Conservation (phyloP, 2,797 vertebrate species). For the Denticeps clupeoides region DNA sequence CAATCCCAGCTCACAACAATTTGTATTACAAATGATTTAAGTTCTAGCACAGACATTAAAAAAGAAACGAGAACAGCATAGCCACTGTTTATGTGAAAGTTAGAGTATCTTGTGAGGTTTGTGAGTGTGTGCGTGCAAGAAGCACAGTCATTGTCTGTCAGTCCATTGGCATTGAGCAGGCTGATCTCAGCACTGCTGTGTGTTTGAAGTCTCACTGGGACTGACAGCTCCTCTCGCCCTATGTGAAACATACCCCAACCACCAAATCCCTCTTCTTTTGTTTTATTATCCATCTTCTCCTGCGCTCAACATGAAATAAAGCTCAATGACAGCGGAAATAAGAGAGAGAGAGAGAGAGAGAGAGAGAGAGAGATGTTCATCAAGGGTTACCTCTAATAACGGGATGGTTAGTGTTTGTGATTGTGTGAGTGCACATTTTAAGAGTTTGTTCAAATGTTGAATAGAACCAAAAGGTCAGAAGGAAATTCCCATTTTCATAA, state of each 20-base stretch:
- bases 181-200: constrained; percentile 60
- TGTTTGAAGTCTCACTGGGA: constrained; percentile 69
- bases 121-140: constrained; percentile 44
- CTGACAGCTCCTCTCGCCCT: constrained; percentile 59
- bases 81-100: too few relatives aligned
- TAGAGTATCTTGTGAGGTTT: constrained; percentile 13
- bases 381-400: too few relatives aligned
- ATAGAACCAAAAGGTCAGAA: too few relatives aligned
- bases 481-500: too few relatives aligned
- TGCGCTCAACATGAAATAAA: constrained; percentile 39
- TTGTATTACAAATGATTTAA: too few relatives aligned
- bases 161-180: constrained; percentile 51
- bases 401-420: too few relatives aligned
- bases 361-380: too few relatives aligned
- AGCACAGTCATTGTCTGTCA: constrained; percentile 60
- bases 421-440: too few relatives aligned
- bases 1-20: too few relatives aligned
- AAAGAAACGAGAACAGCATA: too few relatives aligned
- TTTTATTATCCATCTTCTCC: constrained; percentile 27
- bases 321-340: constrained; percentile 36
- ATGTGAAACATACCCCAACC: constrained; percentile 41
- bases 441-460: too few relatives aligned
- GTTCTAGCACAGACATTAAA: too few relatives aligned
- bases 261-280: constrained; percentile 23
- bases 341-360: neutral